These are phyloP conservation scores for Saccostrea cuccullata DNA, from an alignment of 1,140 invertebrate genomes.

Conservation along the genomic window DNA sequence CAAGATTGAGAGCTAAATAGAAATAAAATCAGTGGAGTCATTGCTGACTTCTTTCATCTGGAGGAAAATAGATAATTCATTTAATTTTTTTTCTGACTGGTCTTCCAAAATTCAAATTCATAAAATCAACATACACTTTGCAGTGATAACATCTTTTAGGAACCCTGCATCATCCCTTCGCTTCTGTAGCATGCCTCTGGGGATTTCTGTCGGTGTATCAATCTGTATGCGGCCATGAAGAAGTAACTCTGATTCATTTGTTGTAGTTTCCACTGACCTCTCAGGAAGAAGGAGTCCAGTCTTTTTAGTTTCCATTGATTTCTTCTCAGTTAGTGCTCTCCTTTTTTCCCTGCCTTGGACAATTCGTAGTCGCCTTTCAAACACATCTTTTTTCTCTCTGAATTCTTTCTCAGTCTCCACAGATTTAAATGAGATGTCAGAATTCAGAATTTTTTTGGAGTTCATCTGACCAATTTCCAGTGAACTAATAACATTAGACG, in stretches of 20 bases:
- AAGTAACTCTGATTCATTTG: not conserved
- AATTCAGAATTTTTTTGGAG: not conserved
- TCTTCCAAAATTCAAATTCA: not conserved
- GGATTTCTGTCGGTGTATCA: not conserved
- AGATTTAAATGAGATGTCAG: not conserved
- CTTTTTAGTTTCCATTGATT: not conserved
- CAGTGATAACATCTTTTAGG: not conserved
- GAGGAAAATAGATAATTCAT: too few species aligned
- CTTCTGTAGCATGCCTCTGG: not conserved
- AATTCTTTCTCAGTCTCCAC: not conserved
- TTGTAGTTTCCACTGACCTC: too few species aligned
- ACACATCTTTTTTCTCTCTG: not conserved
- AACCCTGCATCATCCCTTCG: not conserved
- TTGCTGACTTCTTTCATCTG: too few species aligned
- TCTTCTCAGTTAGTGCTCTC: not conserved
- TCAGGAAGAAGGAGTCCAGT: not conserved
- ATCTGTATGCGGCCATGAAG: not conserved
- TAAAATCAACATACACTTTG: slow-evolving; percentile 8
- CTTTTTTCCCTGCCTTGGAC: not conserved
- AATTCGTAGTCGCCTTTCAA: not conserved
- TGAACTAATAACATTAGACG: not conserved
- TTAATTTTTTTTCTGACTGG: not conserved
- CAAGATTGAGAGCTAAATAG: not conserved
- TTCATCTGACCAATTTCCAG: not conserved
- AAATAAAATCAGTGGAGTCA: not conserved